Conservation (phyloP, 2,888 invertebrate species). For the Leptura quadrifasciata region DNA sequence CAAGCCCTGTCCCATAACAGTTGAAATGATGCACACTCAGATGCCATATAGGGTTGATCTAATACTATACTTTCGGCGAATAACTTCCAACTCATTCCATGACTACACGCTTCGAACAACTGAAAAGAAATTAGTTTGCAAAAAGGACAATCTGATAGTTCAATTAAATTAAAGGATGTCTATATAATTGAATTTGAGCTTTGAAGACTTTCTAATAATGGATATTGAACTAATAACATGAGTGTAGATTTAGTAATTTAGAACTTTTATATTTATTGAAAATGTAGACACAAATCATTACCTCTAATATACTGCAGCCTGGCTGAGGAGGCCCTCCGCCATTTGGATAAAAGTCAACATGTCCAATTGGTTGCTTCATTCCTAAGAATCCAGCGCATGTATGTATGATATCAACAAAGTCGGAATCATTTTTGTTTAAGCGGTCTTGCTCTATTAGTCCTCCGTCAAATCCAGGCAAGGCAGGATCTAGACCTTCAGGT, state of each 20-base stretch:
- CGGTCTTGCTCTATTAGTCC: constrained; percentile 72
- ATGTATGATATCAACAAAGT: constrained; percentile 86
- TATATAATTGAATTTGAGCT: too few species aligned
- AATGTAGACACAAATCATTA: constrained; percentile 20
- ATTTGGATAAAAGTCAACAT: constrained; percentile 86
- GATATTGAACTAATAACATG: too few species aligned
- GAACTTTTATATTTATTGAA: too few species aligned
- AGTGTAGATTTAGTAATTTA: too few species aligned
- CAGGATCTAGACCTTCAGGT: constrained; percentile 82
- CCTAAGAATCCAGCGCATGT: constrained; percentile 82
- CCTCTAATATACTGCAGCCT: constrained; percentile 75
- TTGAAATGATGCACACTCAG: constrained; percentile 77
- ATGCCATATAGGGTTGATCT: constrained; percentile 75
- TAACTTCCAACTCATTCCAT: constrained; percentile 79
- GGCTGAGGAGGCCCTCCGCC: constrained; percentile 82
- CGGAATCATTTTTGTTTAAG: constrained; percentile 80
- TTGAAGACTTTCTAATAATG: too few species aligned
- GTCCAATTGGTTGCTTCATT: constrained; percentile 78
- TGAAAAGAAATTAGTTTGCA: constrained; percentile 56
- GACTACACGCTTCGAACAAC: constrained; percentile 81
- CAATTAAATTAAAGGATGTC: too few species aligned
- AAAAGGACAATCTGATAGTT: constrained; percentile 10
- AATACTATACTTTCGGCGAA: constrained; percentile 81
- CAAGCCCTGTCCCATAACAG: constrained; percentile 70
- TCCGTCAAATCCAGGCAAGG: constrained; percentile 79